These are phyloP conservation scores for Theodoxus fluviatilis DNA, from an alignment of 2,888 invertebrate species.

Conservation along the genomic window DNA sequence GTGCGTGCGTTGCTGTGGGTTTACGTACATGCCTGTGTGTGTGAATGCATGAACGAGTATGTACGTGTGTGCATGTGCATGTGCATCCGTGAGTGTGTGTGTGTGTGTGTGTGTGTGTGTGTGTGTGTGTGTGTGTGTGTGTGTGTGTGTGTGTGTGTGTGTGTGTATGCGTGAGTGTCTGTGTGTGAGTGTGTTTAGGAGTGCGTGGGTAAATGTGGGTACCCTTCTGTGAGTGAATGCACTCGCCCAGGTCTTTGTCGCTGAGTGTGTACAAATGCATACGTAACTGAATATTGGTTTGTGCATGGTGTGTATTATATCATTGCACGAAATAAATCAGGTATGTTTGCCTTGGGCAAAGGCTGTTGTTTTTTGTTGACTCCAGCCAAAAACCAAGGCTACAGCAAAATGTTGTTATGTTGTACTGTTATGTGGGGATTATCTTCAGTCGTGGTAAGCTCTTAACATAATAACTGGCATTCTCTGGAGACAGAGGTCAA, in stretches of 20 bases:
- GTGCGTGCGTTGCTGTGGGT: background rate
- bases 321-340: no score
- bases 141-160: constrained; percentile 21
- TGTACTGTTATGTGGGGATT: no score
- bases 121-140: constrained; percentile 13
- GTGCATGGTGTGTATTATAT: background rate
- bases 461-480: no score
- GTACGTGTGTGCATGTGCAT: constrained; percentile 1
- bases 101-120: constrained; percentile 6
- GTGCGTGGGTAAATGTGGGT: constrained; percentile 1
- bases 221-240: constrained; percentile 5
- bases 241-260: background rate
- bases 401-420: no score
- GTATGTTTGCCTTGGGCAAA: no score
- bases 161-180: constrained; percentile 14
- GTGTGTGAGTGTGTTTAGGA: constrained; percentile 5
- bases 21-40: background rate
- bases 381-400: no score
- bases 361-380: no score
- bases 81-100: constrained; percentile 18
- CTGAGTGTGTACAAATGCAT: background rate
- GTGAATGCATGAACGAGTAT: background rate
- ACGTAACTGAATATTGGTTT: background rate
- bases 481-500: no score
- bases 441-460: no score